Base-by-base conservation (phyloP, 2,888 invertebrate genomes). In the Deroplatys truncata region DNA sequence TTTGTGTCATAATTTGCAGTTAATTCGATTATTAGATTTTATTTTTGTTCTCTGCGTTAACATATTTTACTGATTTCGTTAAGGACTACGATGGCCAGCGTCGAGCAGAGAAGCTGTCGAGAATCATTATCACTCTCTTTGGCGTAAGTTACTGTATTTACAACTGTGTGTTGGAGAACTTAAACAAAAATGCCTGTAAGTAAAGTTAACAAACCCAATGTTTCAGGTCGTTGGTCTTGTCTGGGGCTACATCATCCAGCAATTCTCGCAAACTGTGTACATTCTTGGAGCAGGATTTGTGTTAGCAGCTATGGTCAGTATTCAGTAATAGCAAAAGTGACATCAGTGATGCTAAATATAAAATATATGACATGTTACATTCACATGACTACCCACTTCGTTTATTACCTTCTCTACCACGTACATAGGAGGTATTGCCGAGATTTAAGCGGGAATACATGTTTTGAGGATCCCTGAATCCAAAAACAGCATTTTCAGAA, bases 191-290 rank as follows among this genome's bases (percentile, higher is more conserved):
- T 84, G 84, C 7, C 4, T 28, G 84, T 7, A 84, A 84, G 28
- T 0, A 25, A 0, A 28, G n/a, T 84, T 43, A 43, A 84, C 7
- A 84, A 84, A 84, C 0, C 2, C 1, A 28, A 82, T 87, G 7
- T 35, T 83, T 29, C n/a, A 87, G 87, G 83, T 84, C 91, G 97
- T 98, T 89, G 99, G 99, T 15, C 95, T 99, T 89, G 94, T 97
- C 89, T 98, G 98, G 97, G 99, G 99, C 83, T 98, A 98, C 92
- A 96, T 97, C 88, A 98, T 98, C 91, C 98, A 99, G 93, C 98
- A 98, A 93, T 99, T 99, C 93, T 99, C 98, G 0, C 98, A 98
- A 93, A 98, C 98, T 1, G 97, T 99, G 56, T 98, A 98, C 92
- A 98, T 98, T 92, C 94, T 99, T 87, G 97, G 97, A 72, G 98